phyloP scores from a whole-genome alignment of 1,140 invertebrate species.

The Orius laevigatus region DNA sequence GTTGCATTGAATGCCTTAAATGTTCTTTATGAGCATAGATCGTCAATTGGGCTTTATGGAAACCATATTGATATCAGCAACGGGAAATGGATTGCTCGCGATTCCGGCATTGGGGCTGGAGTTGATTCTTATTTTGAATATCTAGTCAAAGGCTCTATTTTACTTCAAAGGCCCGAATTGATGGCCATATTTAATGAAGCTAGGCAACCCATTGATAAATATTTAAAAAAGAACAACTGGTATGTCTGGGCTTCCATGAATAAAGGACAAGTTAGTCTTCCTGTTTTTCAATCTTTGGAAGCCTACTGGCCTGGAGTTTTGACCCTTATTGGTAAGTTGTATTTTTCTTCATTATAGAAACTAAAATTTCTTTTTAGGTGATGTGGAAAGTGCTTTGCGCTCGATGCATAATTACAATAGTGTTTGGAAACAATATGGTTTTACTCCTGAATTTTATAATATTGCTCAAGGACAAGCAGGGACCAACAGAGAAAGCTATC shows the following conservation, averaged over 20 bases:
- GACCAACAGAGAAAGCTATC: slow-evolving; percentile 79
- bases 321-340: slow-evolving; percentile 57
- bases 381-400: slow-evolving; percentile 79
- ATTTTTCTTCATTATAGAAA: slow-evolving; percentile 6
- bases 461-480: slow-evolving; percentile 73
- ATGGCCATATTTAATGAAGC: slow-evolving; percentile 83
- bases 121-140: slow-evolving; percentile 99
- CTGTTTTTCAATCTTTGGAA: slow-evolving; percentile 95
- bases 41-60: slow-evolving; percentile 79
- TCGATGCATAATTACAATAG: slow-evolving; percentile 91
- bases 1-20: slow-evolving; percentile 84
- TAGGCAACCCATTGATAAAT: slow-evolving; percentile 55
- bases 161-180: slow-evolving; percentile 68
- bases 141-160: slow-evolving; percentile 65
- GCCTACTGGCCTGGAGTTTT: slow-evolving; percentile 96
- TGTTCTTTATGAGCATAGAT: slow-evolving; percentile 70
- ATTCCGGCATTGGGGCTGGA: slow-evolving; percentile 83
- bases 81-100: slow-evolving; percentile 91
- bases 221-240: slow-evolving; percentile 86
- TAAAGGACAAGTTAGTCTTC: slow-evolving; percentile 85
- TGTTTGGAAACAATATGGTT: slow-evolving; percentile 92
- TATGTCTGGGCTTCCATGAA: slow-evolving; percentile 94
- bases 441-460: slow-evolving; percentile 95
- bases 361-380: slow-evolving; percentile 40
- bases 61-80: slow-evolving; percentile 94